These are phyloP conservation scores for Ecliptopera silaceata DNA, from an alignment of 2,888 invertebrate genomes.

Conservation along the genomic window DNA sequence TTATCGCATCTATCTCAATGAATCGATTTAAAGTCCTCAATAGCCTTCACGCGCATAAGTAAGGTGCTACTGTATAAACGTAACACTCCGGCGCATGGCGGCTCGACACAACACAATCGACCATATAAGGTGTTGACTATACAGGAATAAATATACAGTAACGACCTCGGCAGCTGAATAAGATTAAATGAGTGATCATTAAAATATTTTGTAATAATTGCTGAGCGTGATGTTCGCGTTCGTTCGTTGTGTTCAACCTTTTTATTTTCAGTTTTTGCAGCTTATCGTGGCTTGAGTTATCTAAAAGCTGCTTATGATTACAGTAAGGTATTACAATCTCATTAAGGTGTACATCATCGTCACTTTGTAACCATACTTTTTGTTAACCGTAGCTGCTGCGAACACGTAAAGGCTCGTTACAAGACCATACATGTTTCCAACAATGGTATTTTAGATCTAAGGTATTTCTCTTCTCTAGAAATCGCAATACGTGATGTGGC, in stretches of 20 bases:
- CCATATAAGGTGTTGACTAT: conserved; percentile 58
- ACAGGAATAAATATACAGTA: conserved; percentile 61
- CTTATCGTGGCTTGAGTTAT: conserved; percentile 25
- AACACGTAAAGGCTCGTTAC: conserved; percentile 28
- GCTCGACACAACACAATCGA: conserved; percentile 53
- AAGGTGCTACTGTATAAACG: conserved; percentile 49
- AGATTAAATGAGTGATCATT: conserved; percentile 56
- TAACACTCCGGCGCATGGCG: conserved; percentile 46
- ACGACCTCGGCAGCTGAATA: conserved; percentile 50
- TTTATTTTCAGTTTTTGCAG: conserved; percentile 20
- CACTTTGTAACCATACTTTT: conserved; percentile 7
- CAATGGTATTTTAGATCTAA: conserved; percentile 56
- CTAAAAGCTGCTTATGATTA: conserved; percentile 15
- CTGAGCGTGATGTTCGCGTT: conserved; percentile 32
- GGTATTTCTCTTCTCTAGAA: conserved; percentile 56
- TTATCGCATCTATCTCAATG: conserved; percentile 39
- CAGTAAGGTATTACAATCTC: conserved; percentile 11
- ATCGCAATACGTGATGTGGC: conserved; percentile 59
- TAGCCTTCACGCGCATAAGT: conserved; percentile 38
- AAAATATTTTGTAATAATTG: conserved; percentile 55
- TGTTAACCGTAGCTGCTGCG: conserved; percentile 18
- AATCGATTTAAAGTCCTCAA: conserved; percentile 45
- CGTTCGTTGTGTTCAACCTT: conserved; percentile 24
- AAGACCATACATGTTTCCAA: conserved; percentile 46
- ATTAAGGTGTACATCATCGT: conserved; percentile 9